Evolutionary conservation across 2,797 vertebrate species (phyloP).

Genomic region (Anguilla megastoma): DNA sequence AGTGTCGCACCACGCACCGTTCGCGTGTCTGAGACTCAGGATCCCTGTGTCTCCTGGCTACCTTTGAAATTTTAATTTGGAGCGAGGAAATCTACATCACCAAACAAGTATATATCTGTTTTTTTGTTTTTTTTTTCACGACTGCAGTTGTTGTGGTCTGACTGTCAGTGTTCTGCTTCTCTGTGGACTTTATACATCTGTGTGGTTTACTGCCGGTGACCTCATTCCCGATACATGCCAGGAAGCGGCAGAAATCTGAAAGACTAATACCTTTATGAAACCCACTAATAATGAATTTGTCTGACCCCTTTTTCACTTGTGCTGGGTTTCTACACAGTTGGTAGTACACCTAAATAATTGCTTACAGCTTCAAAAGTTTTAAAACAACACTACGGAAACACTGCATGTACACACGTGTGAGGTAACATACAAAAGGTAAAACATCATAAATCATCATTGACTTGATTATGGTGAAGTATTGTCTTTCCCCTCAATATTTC

Average conservation of each 20-base stretch:
- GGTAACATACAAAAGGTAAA: background rate
- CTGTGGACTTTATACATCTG: background rate
- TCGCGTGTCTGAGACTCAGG: background rate
- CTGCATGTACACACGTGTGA: background rate
- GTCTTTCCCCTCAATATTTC: background rate
- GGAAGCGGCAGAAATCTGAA: constrained; percentile 37
- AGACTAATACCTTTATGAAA: constrained; percentile 40
- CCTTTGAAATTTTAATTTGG: constrained; percentile 10
- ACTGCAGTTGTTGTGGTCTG: background rate
- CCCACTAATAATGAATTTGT: constrained; percentile 42
- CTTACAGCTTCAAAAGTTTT: background rate
- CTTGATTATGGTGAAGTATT: background rate
- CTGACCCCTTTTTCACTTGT: background rate
- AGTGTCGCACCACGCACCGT: constrained; percentile 26
- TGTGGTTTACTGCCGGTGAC: background rate
- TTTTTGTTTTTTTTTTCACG: background rate
- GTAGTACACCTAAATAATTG: background rate
- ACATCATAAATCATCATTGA: background rate
- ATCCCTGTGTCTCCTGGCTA: background rate
- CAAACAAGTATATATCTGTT: background rate
- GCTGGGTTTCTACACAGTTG: background rate
- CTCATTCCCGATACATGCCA: background rate
- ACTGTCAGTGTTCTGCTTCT: background rate
- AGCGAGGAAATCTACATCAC: background rate
- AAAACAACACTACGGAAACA: background rate